Percentiles rank a stretch among this genome's conserved stretches.
phyloP scores from a whole-genome alignment of 2,888 invertebrate species.

The Drosophila sordidula region DNA sequence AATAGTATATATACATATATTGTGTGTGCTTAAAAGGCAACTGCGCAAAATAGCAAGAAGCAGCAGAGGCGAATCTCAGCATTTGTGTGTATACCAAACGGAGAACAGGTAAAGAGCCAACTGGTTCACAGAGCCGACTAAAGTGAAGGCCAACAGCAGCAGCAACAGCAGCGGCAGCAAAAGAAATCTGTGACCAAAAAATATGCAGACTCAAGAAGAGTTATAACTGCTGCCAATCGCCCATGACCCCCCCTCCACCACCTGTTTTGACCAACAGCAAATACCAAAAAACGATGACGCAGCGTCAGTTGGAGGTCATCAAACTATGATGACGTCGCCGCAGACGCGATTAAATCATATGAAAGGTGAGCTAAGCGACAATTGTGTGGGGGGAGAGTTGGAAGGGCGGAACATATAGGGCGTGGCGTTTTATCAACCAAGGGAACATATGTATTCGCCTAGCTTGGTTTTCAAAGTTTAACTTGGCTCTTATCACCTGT shows the following conservation, averaged over 20 bases:
- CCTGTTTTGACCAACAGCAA: conserved; percentile 17
- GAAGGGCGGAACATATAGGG: neutral
- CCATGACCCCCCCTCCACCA: neutral
- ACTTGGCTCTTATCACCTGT: conserved; percentile 40
- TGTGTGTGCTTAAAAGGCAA: conserved; percentile 30
- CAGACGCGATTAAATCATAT: conserved; percentile 38
- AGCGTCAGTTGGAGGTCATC: conserved; percentile 72
- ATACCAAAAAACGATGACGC: conserved; percentile 73
- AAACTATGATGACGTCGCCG: conserved; percentile 75
- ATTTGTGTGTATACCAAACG: conserved; percentile 52
- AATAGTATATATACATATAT: conserved; percentile 4
- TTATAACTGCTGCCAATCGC: conserved; percentile 27
- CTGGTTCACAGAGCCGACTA: conserved; percentile 60
- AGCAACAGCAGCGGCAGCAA: conserved; percentile 14
- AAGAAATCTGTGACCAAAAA: conserved; percentile 69
- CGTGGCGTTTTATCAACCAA: neutral
- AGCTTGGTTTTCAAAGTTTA: conserved; percentile 5
- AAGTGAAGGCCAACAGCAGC: conserved; percentile 47
- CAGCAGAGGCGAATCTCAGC: conserved; percentile 33
- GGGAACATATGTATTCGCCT: neutral
- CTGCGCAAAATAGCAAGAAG: conserved; percentile 36
- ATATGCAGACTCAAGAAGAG: conserved; percentile 55
- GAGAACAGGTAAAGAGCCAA: conserved; percentile 60
- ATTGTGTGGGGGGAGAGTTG: neutral
- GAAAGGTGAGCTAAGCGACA: conserved; percentile 21